These are phyloP conservation scores for Chrysemys picta DNA, from an alignment of 2,113 vertebrate genomes.

Conservation along the genomic window DNA sequence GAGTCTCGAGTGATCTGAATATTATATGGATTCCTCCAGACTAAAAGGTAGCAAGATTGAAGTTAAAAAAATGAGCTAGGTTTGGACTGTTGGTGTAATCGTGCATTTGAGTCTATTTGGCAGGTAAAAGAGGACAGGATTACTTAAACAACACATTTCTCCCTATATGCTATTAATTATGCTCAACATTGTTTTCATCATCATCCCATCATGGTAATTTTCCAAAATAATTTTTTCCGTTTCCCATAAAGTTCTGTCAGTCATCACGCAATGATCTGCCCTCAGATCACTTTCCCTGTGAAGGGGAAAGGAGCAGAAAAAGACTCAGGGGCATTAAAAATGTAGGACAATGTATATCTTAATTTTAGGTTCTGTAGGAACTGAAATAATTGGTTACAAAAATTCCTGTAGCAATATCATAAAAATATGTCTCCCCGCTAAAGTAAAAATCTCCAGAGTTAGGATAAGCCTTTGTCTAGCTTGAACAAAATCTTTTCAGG, in stretches of 20 bases:
- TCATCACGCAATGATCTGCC: background rate
- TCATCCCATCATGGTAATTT: background rate
- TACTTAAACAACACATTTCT: background rate
- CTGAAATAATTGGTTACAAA: background rate
- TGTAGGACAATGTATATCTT: background rate
- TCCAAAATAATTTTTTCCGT: background rate
- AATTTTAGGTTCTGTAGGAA: background rate
- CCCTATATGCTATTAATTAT: background rate
- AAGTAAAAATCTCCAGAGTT: background rate
- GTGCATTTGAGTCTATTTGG: background rate
- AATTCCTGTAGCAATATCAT: background rate
- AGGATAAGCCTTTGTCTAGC: background rate
- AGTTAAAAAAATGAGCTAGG: background rate
- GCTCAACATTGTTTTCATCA: background rate
- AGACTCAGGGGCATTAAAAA: background rate
- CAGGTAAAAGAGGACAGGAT: background rate
- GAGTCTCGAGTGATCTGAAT: conserved; percentile 39
- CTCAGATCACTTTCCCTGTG: background rate
- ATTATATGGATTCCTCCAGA: conserved; percentile 42
- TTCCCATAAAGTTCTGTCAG: background rate
- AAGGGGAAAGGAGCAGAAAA: background rate
- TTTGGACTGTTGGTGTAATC: background rate
- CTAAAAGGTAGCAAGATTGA: background rate
- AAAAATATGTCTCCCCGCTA: background rate
- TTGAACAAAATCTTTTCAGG: background rate